Percentiles rank a stretch among this genome's conserved stretches.
These are phyloP conservation scores for Eriocheir sinensis DNA, from an alignment of 1,140 invertebrate species.

Conservation along the genomic window DNA sequence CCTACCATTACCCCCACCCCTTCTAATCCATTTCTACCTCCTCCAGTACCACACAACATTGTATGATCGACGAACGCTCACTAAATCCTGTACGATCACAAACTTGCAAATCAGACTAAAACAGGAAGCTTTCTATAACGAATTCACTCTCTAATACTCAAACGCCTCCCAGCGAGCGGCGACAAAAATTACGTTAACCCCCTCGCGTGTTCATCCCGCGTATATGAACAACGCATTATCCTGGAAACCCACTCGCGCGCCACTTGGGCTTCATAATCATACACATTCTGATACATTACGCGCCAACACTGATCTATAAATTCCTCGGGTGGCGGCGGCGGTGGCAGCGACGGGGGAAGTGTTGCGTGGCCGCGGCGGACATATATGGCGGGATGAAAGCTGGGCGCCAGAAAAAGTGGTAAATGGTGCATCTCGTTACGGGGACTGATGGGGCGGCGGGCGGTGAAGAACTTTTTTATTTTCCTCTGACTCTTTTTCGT, in stretches of 20 bases:
- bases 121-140: not conserved
- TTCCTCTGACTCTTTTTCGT: too few species aligned
- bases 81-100: not conserved
- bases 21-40: not conserved
- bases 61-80: not conserved
- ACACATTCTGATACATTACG: constrained; percentile 5
- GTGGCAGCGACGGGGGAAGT: too few species aligned
- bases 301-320: not conserved
- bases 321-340: not conserved
- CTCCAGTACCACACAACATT: not conserved
- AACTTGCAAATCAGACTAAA: not conserved
- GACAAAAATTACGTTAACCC: not conserved
- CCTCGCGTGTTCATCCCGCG: not conserved
- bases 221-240: not conserved
- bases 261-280: constrained; percentile 16
- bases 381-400: not conserved
- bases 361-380: not conserved
- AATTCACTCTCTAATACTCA: not conserved
- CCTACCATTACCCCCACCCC: too few species aligned
- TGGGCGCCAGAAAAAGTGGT: not conserved
- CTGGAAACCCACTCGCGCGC: not conserved
- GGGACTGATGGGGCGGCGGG: not conserved
- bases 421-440: constrained; percentile 15
- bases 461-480: not conserved
- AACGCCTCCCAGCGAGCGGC: not conserved